phyloP scores from a whole-genome alignment of 2,888 invertebrate species.

The Baccha elongata region DNA sequence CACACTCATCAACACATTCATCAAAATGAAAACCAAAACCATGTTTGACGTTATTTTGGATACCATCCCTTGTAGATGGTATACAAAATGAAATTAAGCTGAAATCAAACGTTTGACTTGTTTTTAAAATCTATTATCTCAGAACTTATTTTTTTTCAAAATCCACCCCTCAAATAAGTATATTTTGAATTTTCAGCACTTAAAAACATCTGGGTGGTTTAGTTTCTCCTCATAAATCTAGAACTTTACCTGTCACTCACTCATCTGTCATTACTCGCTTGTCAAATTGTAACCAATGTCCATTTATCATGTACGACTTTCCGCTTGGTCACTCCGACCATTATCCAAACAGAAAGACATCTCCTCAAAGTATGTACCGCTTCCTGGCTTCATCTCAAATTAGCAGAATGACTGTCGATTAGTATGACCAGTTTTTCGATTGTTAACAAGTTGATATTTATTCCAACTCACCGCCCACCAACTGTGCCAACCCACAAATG shows the following conservation, averaged over 20 bases:
- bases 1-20: too few relatives aligned
- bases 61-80: too few relatives aligned
- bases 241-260: conserved; percentile 65
- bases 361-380: conserved; percentile 12
- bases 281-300: conserved; percentile 39
- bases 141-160: not conserved
- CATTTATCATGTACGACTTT: conserved; percentile 45
- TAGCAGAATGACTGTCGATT: conserved; percentile 67
- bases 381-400: conserved; percentile 33
- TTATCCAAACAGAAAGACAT: conserved; percentile 23
- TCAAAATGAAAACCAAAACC: too few relatives aligned
- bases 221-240: not conserved
- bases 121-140: too few relatives aligned
- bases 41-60: too few relatives aligned
- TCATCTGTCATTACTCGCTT: conserved; percentile 66
- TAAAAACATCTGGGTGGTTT: conserved; percentile 31
- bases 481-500: conserved; percentile 16
- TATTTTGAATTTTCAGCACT: conserved; percentile 2
- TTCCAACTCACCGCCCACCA: conserved; percentile 54
- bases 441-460: conserved; percentile 70
- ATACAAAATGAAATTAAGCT: too few relatives aligned
- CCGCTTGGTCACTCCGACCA: conserved; percentile 58
- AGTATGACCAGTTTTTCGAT: conserved; percentile 48
- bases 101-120: too few relatives aligned
- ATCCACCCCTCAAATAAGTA: not conserved